phyloP scores from a whole-genome alignment of 2,888 invertebrate genomes.

The Myopa testacea region DNA sequence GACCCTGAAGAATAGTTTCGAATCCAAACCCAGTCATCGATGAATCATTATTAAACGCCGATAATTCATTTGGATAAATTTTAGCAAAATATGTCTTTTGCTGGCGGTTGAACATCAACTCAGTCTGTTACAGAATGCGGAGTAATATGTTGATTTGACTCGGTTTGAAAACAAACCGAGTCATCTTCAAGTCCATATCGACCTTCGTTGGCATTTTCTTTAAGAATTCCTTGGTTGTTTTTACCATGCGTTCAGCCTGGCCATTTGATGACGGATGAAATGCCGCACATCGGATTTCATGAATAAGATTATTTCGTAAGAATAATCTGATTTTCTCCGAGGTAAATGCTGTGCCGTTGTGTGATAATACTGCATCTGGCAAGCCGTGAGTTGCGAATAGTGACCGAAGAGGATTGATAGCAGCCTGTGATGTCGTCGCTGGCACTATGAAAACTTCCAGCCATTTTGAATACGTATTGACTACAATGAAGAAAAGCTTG shows the following conservation, averaged over 20 bases:
- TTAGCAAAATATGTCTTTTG: no score
- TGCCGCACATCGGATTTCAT: conserved; percentile 40
- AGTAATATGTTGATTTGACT: no score
- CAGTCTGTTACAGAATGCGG: no score
- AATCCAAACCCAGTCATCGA: conserved; percentile 36
- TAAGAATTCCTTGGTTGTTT: no score
- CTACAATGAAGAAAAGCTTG: conserved; percentile 36
- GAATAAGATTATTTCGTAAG: conserved; percentile 38
- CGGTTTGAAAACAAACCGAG: no score
- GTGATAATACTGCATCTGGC: conserved; percentile 40
- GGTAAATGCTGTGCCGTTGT: conserved; percentile 43
- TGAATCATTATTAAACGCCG: no score
- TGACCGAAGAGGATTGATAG: conserved; percentile 31
- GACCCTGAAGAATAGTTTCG: conserved; percentile 29
- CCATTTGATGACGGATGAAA: conserved; percentile 20
- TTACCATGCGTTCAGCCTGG: no score
- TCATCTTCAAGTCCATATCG: no score
- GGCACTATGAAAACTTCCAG: conserved; percentile 33
- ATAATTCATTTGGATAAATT: no score
- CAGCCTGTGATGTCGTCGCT: conserved; percentile 28
- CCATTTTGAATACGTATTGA: conserved; percentile 15
- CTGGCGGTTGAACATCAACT: no score
- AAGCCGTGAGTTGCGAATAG: conserved; percentile 42
- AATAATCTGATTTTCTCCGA: conserved; percentile 41
- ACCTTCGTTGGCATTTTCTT: no score